Evolutionary conservation across 2,888 invertebrate species (phyloP), one percentile per base, ranked within the genome.

Genomic region (Eugnorisma glareosa): DNA sequence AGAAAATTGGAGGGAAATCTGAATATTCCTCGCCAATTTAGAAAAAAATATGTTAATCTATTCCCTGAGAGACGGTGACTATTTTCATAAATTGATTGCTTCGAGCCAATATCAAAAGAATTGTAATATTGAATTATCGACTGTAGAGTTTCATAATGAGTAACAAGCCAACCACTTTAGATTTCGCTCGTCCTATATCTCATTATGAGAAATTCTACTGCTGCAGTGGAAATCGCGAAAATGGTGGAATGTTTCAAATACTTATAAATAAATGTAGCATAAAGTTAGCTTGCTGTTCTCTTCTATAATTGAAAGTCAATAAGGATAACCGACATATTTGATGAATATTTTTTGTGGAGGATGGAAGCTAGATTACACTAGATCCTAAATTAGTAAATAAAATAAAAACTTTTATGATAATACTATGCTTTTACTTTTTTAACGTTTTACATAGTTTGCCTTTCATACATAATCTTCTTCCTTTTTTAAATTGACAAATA

Each of bases 11-110:
- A 94, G 90, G 91, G 89, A 93, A 93, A 94, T 95, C 94, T 95
- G 95, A 95, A 96, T 96, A 96, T 95, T 95, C 95, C 89, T 90
- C 91, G 91, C 89, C 92, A 93, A 93, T 94, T 94, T 93, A 88
- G 91, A 93, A 94, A 94, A 94, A 95, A 95, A 93, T 93, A 94
- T 95, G 95, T 92, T 94, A 95, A 95, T 95, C 91, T 94, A 93
- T 94, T 94, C 94, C 89, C 89, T 86, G 89, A 90, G 91, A 91
- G 91, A 92, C 87, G 87, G 90, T 86, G 93, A 93, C 93, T 92
- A 94, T 95, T 95, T 95, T 94, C 94, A 94, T 94, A 95, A 95
- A 94, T 94, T 95, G 94, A 95, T 95, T 94, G 93, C 92, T 92
- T 91, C 89, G 87, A 89, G 90, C 91, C 93, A 92, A 94, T 95